Evolutionary conservation across 2,113 vertebrate species (phyloP), one percentile per base, ranked within the genome.

Genomic region (Bubo bubo): DNA sequence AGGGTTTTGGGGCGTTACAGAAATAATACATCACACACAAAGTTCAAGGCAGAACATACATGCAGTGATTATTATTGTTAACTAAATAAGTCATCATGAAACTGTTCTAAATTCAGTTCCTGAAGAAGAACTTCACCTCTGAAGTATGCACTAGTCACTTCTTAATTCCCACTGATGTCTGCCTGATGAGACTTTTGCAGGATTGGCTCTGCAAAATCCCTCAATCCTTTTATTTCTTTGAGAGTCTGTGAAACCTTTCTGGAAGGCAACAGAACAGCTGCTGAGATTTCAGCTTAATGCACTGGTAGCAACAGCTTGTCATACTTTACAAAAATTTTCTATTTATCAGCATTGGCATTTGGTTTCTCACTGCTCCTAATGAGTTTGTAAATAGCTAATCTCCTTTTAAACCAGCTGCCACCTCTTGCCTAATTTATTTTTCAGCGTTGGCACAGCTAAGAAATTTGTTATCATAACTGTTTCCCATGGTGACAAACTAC

Each of bases 391-490:
- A 92, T 50, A 93, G 28, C 88, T 77, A 13, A 84, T 94, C 76
- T 92, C 50, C 79, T 86, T 88, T 87, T 60, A 94, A 95, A 85
- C 64, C 77, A 97, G 72, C 52, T 1, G 0, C 66, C 62, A 53
- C 91, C 83, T 91, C 76, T 63, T 75, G 76, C 76, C 94, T 77
- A 12, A n/a, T 91, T 89, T 84, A 75, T 93, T 91, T 91, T 91
- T 79, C 89, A 94, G 74, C 1, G 2, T 58, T 91, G 66, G 70
- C 66, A 93, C n/a, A 90, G 39, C 37, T 79, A 90, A 72, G 60
- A 70, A 68, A 76, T 91, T 79, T 86, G 56, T 94, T 90, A 80
- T 35, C 35, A 4, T 86, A 81, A 86, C 76, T 87, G 79, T 83
- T 95, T 72, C 34, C 72, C 34, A 18, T 24, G 13, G 50, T 90